Base-by-base conservation (phyloP, 2,797 vertebrate species). In the Danio tinwini region DNA sequence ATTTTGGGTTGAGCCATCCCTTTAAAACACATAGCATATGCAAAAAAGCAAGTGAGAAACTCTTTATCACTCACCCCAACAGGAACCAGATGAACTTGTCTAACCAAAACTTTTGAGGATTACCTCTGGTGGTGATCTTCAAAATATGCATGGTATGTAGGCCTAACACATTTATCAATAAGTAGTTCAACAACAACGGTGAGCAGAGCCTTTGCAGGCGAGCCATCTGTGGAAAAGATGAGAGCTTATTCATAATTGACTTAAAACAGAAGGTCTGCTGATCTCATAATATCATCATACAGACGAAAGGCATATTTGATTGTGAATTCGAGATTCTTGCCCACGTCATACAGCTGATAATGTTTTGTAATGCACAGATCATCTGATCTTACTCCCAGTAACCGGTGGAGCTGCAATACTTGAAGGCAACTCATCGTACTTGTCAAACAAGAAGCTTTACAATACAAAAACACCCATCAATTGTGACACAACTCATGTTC, bases 1-100 rank as follows among this genome's bases (percentile, higher is more conserved):
- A 29, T 29, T 29, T 29, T 29, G 29, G 29, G 29, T 29, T 29
- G 29, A 29, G 1, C 29, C 29, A 29, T 29, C 29, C 29, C 29
- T 29, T 29, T 3, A 29, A 29, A 29, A 29, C 29, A 3, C 29
- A n/a, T n/a, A n/a, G n/a, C n/a, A 12, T 5, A 14, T 5, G 0
- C 5, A 44, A 16, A 19, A 37, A 52, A 17, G 3, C 9, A 37
- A 17, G 47, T 50, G 21, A 53, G 14, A 8, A 16, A 8, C 7
- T 61, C 58, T n/a, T 16, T 44, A 8, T n/a, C 6, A 63, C 39
- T 7, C 7, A 55, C 52, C 42, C 19, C 16, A 8, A 5, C 40
- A 59, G 6, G 29, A 74, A 74, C 71, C 56, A 12, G 71, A 19
- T 61, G 0, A 12, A 61, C 71, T n/a, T 49, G 71, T 47, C 42